Percentiles rank a stretch among this genome's conserved stretches.
These are phyloP conservation scores for Mycetomoellerius zeteki DNA, from an alignment of 1,140 invertebrate genomes.

Conservation along the genomic window DNA sequence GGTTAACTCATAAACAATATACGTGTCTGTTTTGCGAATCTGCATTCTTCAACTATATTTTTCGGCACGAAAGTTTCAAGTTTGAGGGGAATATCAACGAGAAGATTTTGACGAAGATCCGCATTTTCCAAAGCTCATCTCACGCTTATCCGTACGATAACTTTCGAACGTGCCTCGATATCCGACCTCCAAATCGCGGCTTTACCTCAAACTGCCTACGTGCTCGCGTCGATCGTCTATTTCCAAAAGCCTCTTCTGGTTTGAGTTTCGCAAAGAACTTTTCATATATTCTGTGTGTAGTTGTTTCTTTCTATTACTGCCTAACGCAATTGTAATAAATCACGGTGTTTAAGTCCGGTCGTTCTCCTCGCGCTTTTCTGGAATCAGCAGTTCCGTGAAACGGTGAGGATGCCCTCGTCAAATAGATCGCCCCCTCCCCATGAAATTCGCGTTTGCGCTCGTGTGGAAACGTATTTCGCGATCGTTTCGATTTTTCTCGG, in stretches of 20 bases:
- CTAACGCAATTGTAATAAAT: slow-evolving; percentile 33
- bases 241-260: slow-evolving; percentile 44
- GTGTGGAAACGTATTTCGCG: slow-evolving; percentile 28
- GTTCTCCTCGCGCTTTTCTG: background rate
- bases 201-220: slow-evolving; percentile 54
- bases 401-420: background rate
- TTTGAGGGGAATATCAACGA: slow-evolving; percentile 68
- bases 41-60: slow-evolving; percentile 31
- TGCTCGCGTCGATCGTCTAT: slow-evolving; percentile 50
- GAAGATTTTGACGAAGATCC: slow-evolving; percentile 70
- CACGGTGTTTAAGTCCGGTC: slow-evolving; percentile 11
- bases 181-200: slow-evolving; percentile 48
- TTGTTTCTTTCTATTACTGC: slow-evolving; percentile 45
- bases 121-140: slow-evolving; percentile 64
- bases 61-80: slow-evolving; percentile 30
- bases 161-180: slow-evolving; percentile 68
- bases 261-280: slow-evolving; percentile 27
- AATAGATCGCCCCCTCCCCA: slow-evolving; percentile 1
- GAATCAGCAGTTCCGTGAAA: slow-evolving; percentile 15
- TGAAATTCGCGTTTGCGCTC: slow-evolving; percentile 22
- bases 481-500: slow-evolving; percentile 59
- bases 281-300: slow-evolving; percentile 1
- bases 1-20: background rate
- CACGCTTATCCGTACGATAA: slow-evolving; percentile 65
- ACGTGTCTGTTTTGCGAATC: slow-evolving; percentile 18